Evolutionary conservation across 2,888 invertebrate genomes (phyloP), one percentile per base, ranked within the genome.

Genomic region (Erebia epiphron): DNA sequence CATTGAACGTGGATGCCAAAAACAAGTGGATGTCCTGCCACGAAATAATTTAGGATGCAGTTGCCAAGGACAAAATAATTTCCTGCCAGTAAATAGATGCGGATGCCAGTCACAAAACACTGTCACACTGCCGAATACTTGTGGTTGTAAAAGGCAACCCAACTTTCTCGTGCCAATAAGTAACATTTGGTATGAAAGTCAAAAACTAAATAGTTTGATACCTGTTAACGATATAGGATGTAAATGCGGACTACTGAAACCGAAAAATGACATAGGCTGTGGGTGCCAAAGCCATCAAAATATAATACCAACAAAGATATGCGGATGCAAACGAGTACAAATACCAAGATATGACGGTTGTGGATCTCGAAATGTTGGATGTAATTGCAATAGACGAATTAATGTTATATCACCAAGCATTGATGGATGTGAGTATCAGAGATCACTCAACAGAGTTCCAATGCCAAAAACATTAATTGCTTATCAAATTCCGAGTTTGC

Each of bases 401-500:
- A 35, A 35, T 35, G 35, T 35, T 7, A 26, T 49, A 49, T 13
- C 21, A 54, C 18, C 43, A 49, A 46, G 13, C 2, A 13, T 7
- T 7, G 16, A 11, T 3, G 43, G 10, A 43, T 43, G 60, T 13
- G 11, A 3, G 0, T 61, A 18, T 43, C 11, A 41, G 10, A 61
- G 16, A 46, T 7, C 41, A 43, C 16, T n/a, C 26, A 56, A 69
- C 56, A 16, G 41, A 62, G 5, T 63, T 13, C 69, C 68, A 49
- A 49, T 41, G 10, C 62, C 5, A 49, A 49, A 68, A 10, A 41
- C 14, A 11, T 41, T 68, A 2, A 43, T 63, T 62, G 46, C 61
- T 26, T 66, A 69, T 2, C 61, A 16, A 43, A 61, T 50, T 41
- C 26, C 49, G 1, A 57, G 61, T 16, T 61, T 69, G 10, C 71